These are phyloP conservation scores for Guaruba guarouba DNA, from an alignment of 2,113 vertebrate genomes.

Conservation along the genomic window DNA sequence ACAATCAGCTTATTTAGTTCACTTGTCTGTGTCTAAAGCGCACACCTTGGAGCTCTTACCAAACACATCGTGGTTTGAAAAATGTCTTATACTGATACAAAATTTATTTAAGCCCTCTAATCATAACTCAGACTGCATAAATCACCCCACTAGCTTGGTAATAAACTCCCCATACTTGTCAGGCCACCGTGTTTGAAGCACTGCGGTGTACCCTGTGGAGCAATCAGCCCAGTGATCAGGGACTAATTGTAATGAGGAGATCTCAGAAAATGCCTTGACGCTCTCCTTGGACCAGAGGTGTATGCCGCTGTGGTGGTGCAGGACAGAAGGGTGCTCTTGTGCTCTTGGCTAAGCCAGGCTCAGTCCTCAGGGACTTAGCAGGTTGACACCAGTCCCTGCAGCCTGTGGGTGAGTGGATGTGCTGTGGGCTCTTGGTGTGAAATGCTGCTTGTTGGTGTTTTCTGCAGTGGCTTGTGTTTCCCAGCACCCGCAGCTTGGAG, in stretches of 20 bases:
- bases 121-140: conserved; percentile 35
- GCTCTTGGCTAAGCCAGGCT: neutral
- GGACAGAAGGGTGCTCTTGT: neutral
- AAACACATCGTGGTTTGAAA: neutral
- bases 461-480: neutral
- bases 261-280: neutral
- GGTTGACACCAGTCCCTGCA: neutral
- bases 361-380: neutral
- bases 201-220: conserved; percentile 12
- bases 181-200: conserved; percentile 4
- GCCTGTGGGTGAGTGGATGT: neutral
- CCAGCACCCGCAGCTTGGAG: neutral
- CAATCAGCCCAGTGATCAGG: neutral
- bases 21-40: neutral
- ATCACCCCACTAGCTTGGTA: conserved; percentile 33
- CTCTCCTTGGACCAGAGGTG: neutral
- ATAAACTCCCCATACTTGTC: conserved; percentile 17
- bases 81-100: neutral
- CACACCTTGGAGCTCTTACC: neutral
- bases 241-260: neutral
- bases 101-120: conserved; percentile 38
- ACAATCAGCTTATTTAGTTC: neutral
- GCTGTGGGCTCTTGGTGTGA: neutral
- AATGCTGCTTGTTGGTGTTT: neutral
- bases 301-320: neutral